Conservation (phyloP, 2,113 vertebrate genomes). For the Speoplatyrhinus poulsoni region DNA sequence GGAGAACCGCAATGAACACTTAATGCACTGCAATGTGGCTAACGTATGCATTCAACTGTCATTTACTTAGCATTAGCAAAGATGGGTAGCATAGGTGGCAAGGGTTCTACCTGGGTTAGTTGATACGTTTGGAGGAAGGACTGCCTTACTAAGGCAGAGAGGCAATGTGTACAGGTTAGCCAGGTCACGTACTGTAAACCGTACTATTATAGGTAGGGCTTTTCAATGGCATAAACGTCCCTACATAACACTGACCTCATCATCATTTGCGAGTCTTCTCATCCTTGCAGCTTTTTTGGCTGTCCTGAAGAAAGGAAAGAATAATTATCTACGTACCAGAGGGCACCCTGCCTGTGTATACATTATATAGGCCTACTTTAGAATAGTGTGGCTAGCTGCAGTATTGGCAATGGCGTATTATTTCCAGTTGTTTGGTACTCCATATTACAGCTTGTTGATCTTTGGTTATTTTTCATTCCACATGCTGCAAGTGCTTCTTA, state of each 20-base stretch:
- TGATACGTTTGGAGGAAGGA: background rate
- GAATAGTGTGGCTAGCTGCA: no score
- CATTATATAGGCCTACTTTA: no score
- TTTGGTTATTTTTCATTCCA: background rate
- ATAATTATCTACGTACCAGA: background rate
- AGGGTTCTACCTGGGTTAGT: background rate
- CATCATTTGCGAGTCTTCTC: no score
- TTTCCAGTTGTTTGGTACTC: no score
- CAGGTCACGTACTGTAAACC: no score
- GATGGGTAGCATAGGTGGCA: background rate
- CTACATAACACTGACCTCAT: no score
- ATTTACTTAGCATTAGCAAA: background rate
- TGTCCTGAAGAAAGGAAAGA: no score
- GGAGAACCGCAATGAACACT: constrained; percentile 11
- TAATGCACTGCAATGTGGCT: constrained; percentile 23
- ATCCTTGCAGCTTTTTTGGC: background rate
- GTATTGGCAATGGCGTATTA: no score
- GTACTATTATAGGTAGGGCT: no score
- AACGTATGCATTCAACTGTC: constrained; percentile 25
- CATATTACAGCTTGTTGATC: no score
- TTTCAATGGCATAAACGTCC: no score
- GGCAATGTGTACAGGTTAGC: no score
- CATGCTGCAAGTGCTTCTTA: constrained; percentile 13
- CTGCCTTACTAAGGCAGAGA: background rate
- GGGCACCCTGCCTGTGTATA: background rate